These are phyloP conservation scores for Perithous albicinctus DNA, from an alignment of 2,888 invertebrate genomes.

Conservation along the genomic window DNA sequence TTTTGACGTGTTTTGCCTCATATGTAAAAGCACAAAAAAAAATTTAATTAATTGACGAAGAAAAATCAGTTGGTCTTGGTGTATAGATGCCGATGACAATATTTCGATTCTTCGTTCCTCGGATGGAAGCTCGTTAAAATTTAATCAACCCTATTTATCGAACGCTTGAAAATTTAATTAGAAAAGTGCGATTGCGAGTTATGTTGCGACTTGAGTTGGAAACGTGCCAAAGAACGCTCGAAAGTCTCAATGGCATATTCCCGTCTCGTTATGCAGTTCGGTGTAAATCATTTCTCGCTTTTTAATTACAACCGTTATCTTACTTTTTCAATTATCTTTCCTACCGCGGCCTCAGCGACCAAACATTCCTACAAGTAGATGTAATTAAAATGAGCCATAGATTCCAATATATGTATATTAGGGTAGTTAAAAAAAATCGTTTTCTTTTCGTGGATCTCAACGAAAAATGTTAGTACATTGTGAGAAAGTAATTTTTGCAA, in stretches of 20 bases:
- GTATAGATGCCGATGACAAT: background rate
- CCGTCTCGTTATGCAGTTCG: background rate
- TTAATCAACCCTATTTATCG: conserved; percentile 21
- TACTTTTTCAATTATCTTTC: background rate
- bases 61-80: background rate
- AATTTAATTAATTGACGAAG: background rate
- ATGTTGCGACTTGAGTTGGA: background rate
- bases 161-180: background rate
- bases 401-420: too few relatives aligned
- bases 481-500: too few relatives aligned
- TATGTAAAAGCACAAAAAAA: background rate
- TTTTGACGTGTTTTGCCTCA: too few relatives aligned
- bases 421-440: too few relatives aligned
- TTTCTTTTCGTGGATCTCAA: too few relatives aligned
- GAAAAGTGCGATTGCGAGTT: background rate
- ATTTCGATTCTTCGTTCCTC: background rate
- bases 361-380: background rate
- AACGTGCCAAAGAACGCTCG: conserved; percentile 14
- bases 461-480: too few relatives aligned
- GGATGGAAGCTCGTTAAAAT: background rate
- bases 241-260: background rate
- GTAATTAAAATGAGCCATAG: too few relatives aligned
- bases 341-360: background rate
- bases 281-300: background rate
- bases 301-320: background rate